These are phyloP conservation scores for Jaculus jaculus DNA, from an alignment of 2,113 vertebrate species.

Conservation along the genomic window DNA sequence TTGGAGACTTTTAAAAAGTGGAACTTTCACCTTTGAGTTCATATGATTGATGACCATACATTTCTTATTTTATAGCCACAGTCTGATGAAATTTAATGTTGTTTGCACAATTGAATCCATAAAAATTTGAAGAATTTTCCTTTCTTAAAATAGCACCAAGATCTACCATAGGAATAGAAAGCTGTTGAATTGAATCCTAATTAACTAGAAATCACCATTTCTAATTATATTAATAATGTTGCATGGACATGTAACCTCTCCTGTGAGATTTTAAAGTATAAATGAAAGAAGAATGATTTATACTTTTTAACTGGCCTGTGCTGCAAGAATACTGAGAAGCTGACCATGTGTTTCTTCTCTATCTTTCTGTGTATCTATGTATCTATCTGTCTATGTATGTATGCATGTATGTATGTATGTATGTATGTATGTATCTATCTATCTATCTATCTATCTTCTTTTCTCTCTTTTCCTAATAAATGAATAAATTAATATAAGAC, in stretches of 20 bases:
- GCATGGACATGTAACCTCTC: not conserved
- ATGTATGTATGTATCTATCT: not conserved
- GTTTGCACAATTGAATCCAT: slow-evolving; percentile 41
- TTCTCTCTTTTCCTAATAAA: not conserved
- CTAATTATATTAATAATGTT: not conserved
- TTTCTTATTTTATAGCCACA: slow-evolving; percentile 58
- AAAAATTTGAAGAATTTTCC: not conserved
- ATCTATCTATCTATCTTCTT: no score
- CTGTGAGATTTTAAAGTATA: slow-evolving; percentile 24
- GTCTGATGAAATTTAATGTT: slow-evolving; percentile 26
- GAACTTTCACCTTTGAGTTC: slow-evolving; percentile 52
- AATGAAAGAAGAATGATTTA: not conserved
- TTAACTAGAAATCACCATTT: not conserved
- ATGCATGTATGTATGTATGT: not conserved
- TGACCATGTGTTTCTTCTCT: not conserved
- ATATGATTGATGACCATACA: slow-evolving; percentile 57
- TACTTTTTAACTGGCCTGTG: not conserved
- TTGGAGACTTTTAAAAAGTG: slow-evolving; percentile 59
- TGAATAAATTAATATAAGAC: not conserved
- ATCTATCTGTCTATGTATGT: no score
- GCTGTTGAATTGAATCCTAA: not conserved
- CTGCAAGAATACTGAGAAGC: not conserved
- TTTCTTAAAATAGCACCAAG: slow-evolving; percentile 24
- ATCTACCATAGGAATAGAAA: not conserved
- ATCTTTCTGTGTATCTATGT: no score